phyloP scores from a whole-genome alignment of 1,140 invertebrate genomes.

The Pararge aegeria region DNA sequence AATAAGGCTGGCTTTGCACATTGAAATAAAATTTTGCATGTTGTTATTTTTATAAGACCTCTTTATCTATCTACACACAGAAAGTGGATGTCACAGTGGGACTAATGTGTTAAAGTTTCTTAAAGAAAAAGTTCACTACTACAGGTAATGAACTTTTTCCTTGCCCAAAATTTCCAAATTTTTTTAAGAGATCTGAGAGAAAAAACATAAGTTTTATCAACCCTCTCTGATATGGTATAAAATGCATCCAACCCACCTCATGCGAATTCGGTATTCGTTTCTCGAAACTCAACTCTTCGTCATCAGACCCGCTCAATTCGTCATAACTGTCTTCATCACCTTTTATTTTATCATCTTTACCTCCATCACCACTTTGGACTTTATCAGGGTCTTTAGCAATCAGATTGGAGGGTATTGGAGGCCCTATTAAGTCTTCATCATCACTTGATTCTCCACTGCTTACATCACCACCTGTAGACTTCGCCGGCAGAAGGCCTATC shows the following conservation, averaged over 20 bases:
- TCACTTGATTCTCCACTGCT: slow-evolving; percentile 11
- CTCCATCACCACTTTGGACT: slow-evolving; percentile 27
- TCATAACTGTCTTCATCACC: slow-evolving; percentile 74
- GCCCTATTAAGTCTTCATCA: slow-evolving; percentile 46
- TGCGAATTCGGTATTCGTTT: slow-evolving; percentile 88
- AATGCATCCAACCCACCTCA: slow-evolving; percentile 78
- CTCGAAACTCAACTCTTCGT: slow-evolving; percentile 77
- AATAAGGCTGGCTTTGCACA: too few relatives aligned
- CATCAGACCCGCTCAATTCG: slow-evolving; percentile 80
- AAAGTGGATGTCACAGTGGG: too few relatives aligned
- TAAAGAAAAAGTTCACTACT: too few relatives aligned
- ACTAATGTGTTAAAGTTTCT: too few relatives aligned
- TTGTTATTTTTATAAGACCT: too few relatives aligned
- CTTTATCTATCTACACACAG: too few relatives aligned
- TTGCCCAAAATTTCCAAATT: too few relatives aligned
- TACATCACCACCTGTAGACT: neutral
- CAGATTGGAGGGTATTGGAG: slow-evolving; percentile 42
- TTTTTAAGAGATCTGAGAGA: too few relatives aligned
- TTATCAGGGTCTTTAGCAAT: slow-evolving; percentile 17
- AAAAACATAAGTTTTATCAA: too few relatives aligned
- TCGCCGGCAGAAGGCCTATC: neutral
- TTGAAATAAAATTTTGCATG: too few relatives aligned
- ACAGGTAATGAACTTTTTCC: too few relatives aligned
- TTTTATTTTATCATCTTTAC: slow-evolving; percentile 41
- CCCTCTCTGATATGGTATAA: too few relatives aligned